These are phyloP conservation scores for Oasisia sp. DNA, from an alignment of 2,888 invertebrate species.

Conservation along the genomic window DNA sequence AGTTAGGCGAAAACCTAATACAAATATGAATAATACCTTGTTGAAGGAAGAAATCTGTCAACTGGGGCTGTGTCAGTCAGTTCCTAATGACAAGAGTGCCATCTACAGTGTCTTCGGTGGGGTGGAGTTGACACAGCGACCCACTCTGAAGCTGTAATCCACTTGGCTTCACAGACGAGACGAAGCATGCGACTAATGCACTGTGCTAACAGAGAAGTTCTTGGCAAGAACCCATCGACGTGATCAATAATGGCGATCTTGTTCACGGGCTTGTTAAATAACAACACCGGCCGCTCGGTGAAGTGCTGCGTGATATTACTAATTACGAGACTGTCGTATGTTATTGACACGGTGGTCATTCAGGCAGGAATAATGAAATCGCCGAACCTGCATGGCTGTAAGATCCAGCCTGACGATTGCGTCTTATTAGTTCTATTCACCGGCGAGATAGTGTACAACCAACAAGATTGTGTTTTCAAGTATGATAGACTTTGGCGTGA, in stretches of 20 bases:
- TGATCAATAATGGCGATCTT: neutral
- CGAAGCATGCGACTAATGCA: neutral
- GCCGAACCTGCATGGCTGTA: neutral
- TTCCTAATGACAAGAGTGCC: neutral
- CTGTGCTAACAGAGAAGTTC: neutral
- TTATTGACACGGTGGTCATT: neutral
- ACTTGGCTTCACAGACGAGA: neutral
- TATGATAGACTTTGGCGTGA: neutral
- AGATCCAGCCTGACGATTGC: neutral
- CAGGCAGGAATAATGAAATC: neutral
- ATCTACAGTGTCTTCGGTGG: neutral
- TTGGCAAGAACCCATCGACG: neutral
- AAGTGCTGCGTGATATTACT: neutral
- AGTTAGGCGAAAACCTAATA: neutral
- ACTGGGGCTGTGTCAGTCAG: neutral
- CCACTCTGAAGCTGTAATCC: neutral
- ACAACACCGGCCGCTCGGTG: neutral
- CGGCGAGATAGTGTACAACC: neutral
- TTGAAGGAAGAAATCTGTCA: neutral
- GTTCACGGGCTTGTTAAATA: neutral
- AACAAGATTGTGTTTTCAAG: neutral
- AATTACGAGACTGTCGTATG: constrained; percentile 9
- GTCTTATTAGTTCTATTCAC: neutral
- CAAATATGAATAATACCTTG: neutral
- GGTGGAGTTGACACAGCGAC: neutral